Evolutionary conservation across 2,888 invertebrate genomes (phyloP).

Genomic region (Amblyteles armatorius): DNA sequence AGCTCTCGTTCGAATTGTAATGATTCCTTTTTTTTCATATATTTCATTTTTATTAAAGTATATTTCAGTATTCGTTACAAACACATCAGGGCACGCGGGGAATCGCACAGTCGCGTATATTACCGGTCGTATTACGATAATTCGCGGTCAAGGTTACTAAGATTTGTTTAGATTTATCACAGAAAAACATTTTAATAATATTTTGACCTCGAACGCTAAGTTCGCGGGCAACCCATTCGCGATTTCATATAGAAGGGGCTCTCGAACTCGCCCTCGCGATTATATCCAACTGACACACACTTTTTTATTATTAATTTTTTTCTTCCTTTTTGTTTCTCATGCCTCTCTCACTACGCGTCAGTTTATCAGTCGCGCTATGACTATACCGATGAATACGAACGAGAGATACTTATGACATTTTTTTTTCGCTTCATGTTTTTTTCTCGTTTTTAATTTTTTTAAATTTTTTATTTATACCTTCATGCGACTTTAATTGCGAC

Average conservation of each 20-base stretch:
- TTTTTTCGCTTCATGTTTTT: slow-evolving; percentile 47
- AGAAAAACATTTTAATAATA: slow-evolving; percentile 83
- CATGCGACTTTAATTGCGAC: slow-evolving; percentile 63
- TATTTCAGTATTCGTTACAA: slow-evolving; percentile 63
- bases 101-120: slow-evolving; percentile 49
- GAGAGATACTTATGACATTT: slow-evolving; percentile 58
- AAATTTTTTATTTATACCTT: slow-evolving; percentile 54
- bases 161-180: slow-evolving; percentile 82
- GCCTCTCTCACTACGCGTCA: slow-evolving; percentile 57
- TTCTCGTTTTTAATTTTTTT: slow-evolving; percentile 32
- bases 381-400: slow-evolving; percentile 63
- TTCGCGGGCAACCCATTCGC: slow-evolving; percentile 17
- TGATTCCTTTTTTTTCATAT: slow-evolving; percentile 28
- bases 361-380: slow-evolving; percentile 55
- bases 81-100: slow-evolving; percentile 64
- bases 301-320: slow-evolving; percentile 51
- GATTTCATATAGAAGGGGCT: slow-evolving; percentile 9
- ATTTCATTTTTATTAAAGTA: slow-evolving; percentile 32
- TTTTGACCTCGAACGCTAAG: slow-evolving; percentile 60
- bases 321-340: slow-evolving; percentile 4
- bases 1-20: slow-evolving; percentile 56
- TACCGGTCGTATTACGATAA: slow-evolving; percentile 28
- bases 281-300: slow-evolving; percentile 18
- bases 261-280: slow-evolving; percentile 11
- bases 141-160: slow-evolving; percentile 65